Evolutionary conservation across 1,140 invertebrate genomes (phyloP).

Genomic region (Paraescarpia echinospica): DNA sequence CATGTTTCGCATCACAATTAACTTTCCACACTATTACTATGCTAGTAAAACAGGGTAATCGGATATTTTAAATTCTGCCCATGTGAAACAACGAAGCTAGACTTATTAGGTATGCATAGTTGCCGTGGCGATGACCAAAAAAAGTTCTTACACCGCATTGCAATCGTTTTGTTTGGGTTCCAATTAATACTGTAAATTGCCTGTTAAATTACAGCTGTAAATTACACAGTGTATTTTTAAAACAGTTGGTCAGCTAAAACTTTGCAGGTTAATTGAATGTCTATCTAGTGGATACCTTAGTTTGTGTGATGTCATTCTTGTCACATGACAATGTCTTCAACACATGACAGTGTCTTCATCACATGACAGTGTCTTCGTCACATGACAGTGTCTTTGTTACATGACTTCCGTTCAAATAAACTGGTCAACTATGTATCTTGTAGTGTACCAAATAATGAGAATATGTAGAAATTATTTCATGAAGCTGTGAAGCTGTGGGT

Average conservation of each 20-base stretch:
- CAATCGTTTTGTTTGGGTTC: neutral
- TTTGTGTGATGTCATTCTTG: neutral
- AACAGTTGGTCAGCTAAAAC: neutral
- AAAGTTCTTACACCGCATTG: neutral
- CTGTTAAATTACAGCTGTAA: neutral
- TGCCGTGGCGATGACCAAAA: neutral
- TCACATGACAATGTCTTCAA: no score
- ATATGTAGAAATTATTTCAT: no score
- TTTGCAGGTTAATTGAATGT: neutral
- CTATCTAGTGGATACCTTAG: neutral
- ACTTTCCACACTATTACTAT: neutral
- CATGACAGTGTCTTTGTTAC: no score
- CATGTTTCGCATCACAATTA: neutral
- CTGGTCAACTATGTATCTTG: no score
- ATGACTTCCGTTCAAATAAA: no score
- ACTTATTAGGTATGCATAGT: neutral
- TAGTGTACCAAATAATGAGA: no score
- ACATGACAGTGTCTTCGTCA: no score
- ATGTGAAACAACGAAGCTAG: neutral
- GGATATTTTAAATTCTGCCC: neutral
- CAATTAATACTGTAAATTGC: neutral
- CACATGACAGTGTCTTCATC: no score
- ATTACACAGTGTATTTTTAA: neutral
- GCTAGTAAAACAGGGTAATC: neutral
- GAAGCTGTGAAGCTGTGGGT: no score